phyloP scores from a whole-genome alignment of 1,140 invertebrate genomes.

The Drosophila micromelanica region DNA sequence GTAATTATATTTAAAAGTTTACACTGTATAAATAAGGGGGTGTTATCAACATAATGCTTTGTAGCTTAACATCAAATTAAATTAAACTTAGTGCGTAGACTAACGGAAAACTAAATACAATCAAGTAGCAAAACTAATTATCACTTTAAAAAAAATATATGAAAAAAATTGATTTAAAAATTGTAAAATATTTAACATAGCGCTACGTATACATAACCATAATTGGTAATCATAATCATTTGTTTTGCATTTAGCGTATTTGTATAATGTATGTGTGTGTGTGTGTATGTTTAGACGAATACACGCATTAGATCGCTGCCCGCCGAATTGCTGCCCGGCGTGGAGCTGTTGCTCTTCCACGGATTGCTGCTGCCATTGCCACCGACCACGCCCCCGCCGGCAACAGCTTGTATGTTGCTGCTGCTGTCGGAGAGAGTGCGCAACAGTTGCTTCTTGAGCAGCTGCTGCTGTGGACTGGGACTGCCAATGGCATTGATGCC shows the following conservation, averaged over 20 bases:
- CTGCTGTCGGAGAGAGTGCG: constrained; percentile 68
- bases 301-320: constrained; percentile 75
- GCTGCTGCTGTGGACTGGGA: constrained; percentile 44
- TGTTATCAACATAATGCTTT: constrained; percentile 53
- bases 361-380: constrained; percentile 45
- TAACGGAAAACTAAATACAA: constrained; percentile 71
- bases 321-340: constrained; percentile 53
- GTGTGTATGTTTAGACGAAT: constrained; percentile 57
- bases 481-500: constrained; percentile 33
- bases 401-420: constrained; percentile 51
- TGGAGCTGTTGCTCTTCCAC: constrained; percentile 69
- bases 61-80: constrained; percentile 58
- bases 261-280: constrained; percentile 24
- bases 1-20: constrained; percentile 49
- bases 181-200: constrained; percentile 54
- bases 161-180: constrained; percentile 68
- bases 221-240: constrained; percentile 24
- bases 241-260: constrained; percentile 12
- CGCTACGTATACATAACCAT: constrained; percentile 41
- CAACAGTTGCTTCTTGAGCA: constrained; percentile 70
- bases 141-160: constrained; percentile 69
- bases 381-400: background rate
- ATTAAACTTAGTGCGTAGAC: constrained; percentile 59
- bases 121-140: constrained; percentile 66
- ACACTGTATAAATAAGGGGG: constrained; percentile 64